phyloP scores from a whole-genome alignment of 2,797 vertebrate genomes.

The Eremophila alpestris region DNA sequence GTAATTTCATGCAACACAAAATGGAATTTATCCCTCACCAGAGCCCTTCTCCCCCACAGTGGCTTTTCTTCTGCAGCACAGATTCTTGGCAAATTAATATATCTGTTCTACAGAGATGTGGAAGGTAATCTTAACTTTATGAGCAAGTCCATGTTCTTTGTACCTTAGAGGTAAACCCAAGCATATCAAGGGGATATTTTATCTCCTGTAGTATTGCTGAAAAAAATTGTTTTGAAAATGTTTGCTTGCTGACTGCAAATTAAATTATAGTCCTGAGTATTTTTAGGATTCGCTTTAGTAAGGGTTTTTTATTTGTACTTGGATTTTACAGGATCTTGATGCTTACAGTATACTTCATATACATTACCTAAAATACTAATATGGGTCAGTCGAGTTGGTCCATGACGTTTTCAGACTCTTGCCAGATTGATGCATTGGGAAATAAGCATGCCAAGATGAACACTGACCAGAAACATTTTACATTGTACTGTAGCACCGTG shows the following conservation, averaged over 20 bases:
- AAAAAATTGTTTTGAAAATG: not conserved
- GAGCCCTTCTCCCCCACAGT: not conserved
- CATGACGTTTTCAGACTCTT: not conserved
- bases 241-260: not conserved
- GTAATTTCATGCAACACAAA: not conserved
- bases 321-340: not conserved
- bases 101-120: not conserved
- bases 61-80: not conserved
- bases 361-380: not conserved
- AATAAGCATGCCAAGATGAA: not conserved
- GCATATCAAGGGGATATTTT: not conserved
- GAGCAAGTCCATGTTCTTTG: not conserved
- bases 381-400: not conserved
- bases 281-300: not conserved
- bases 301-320: not conserved
- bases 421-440: not conserved
- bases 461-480: not conserved
- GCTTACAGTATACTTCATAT: not conserved
- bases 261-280: not conserved
- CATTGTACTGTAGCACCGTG: not conserved
- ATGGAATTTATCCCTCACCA: not conserved
- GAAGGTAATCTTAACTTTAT: not conserved
- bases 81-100: not conserved
- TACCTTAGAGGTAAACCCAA: not conserved
- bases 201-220: not conserved